A percentile compares a stretch with the other conserved stretches of the same genome.
These are phyloP conservation scores for Riparia riparia DNA, from an alignment of 2,113 vertebrate species.

Conservation along the genomic window DNA sequence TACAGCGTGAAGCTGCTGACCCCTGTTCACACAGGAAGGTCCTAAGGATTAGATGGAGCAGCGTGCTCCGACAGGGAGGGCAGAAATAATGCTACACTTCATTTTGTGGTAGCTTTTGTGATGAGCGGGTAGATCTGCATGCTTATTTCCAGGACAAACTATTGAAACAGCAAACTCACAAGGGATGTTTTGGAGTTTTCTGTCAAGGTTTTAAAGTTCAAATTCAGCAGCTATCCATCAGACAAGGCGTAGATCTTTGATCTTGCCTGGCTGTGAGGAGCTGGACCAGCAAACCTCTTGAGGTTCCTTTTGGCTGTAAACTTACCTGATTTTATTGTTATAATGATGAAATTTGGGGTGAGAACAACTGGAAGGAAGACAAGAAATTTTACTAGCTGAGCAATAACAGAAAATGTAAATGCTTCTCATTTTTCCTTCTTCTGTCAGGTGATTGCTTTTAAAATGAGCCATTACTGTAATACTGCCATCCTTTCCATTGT, in stretches of 20 bases:
- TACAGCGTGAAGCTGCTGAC: background rate
- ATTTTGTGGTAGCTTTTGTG: background rate
- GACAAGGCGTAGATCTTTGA: background rate
- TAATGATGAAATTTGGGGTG: background rate
- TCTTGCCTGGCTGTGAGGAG: background rate
- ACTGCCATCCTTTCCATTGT: background rate
- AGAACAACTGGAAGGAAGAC: background rate
- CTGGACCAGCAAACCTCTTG: background rate
- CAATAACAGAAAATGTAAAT: slow-evolving; percentile 20
- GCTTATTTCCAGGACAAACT: background rate
- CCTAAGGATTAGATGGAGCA: background rate
- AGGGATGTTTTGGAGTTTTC: background rate
- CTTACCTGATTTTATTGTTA: background rate
- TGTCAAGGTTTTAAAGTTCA: background rate
- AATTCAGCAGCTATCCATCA: background rate
- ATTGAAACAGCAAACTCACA: background rate
- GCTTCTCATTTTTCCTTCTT: slow-evolving; percentile 7
- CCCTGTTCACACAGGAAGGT: background rate
- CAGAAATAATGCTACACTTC: background rate
- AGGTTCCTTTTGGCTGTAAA: background rate
- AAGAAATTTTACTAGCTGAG: slow-evolving; percentile 1
- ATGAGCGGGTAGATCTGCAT: background rate
- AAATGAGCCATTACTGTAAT: background rate
- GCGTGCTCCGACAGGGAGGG: background rate
- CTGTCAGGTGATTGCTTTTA: background rate